Conservation (phyloP, 2,888 invertebrate genomes). For the Torymus texanus region DNA sequence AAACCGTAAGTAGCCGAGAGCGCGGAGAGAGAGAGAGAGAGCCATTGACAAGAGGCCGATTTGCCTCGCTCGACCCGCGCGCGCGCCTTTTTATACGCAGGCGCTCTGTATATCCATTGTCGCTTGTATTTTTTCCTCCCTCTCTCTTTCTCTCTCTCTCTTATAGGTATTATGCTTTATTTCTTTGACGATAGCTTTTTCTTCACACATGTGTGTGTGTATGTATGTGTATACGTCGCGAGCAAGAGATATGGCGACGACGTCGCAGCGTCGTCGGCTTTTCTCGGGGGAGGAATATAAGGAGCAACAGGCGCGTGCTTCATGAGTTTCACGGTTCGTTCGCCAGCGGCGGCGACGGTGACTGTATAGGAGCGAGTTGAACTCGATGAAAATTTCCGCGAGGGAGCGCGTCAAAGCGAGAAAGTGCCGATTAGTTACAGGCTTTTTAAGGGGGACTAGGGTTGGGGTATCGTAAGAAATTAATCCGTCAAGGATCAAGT, state of each 20-base stretch:
- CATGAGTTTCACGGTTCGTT: slow-evolving; percentile 33
- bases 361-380: background rate
- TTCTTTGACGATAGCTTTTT: slow-evolving; percentile 5
- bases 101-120: slow-evolving; percentile 17
- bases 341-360: slow-evolving; percentile 6
- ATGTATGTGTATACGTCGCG: too few relatives aligned
- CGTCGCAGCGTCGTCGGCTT: too few relatives aligned
- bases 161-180: background rate
- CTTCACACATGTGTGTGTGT: background rate
- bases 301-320: slow-evolving; percentile 24
- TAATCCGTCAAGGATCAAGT: slow-evolving; percentile 52
- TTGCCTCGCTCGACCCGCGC: slow-evolving; percentile 66
- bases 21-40: slow-evolving; percentile 28
- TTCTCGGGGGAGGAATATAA: too few relatives aligned
- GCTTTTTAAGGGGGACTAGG: slow-evolving; percentile 21
- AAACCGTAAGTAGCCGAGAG: slow-evolving; percentile 27
- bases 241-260: too few relatives aligned
- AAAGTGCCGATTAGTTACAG: slow-evolving; percentile 52
- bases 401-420: slow-evolving; percentile 38
- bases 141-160: background rate
- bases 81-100: background rate
- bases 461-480: slow-evolving; percentile 28
- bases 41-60: slow-evolving; percentile 63
- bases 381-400: slow-evolving; percentile 43
- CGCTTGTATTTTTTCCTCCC: slow-evolving; percentile 13